phyloP scores from a whole-genome alignment of 2,888 invertebrate species.

The Pristionchus japonicus region DNA sequence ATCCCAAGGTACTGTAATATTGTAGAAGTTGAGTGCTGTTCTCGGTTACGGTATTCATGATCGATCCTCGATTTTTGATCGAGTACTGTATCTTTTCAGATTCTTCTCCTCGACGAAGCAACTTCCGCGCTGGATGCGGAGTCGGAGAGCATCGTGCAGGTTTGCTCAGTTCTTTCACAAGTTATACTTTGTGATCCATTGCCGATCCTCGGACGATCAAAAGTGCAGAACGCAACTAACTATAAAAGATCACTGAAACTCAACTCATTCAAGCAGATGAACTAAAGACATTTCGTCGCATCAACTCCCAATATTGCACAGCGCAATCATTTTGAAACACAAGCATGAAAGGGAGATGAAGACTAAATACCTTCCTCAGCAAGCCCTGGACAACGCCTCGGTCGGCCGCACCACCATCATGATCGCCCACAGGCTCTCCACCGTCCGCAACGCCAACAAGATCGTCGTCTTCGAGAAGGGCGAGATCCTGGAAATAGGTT shows the following conservation, averaged over 20 bases:
- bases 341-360: too few relatives aligned
- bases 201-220: too few relatives aligned
- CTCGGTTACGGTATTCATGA: background rate
- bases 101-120: conserved; percentile 45
- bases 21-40: background rate
- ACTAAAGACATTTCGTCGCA: too few relatives aligned
- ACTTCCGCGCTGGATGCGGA: conserved; percentile 43
- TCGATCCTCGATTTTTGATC: background rate
- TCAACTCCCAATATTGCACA: too few relatives aligned
- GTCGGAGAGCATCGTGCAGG: conserved; percentile 43
- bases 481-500: conserved; percentile 37
- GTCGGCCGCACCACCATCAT: conserved; percentile 41
- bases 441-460: conserved; percentile 42
- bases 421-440: conserved; percentile 41
- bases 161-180: too few relatives aligned
- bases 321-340: too few relatives aligned
- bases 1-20: conserved; percentile 26
- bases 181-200: too few relatives aligned
- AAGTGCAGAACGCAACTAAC: too few relatives aligned
- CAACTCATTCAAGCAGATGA: too few relatives aligned
- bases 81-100: background rate
- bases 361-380: too few relatives aligned
- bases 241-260: background rate
- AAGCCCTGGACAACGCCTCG: conserved; percentile 38
- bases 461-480: conserved; percentile 48